phyloP scores from a whole-genome alignment of 2,888 invertebrate species.

The Pediacus dermestoides region DNA sequence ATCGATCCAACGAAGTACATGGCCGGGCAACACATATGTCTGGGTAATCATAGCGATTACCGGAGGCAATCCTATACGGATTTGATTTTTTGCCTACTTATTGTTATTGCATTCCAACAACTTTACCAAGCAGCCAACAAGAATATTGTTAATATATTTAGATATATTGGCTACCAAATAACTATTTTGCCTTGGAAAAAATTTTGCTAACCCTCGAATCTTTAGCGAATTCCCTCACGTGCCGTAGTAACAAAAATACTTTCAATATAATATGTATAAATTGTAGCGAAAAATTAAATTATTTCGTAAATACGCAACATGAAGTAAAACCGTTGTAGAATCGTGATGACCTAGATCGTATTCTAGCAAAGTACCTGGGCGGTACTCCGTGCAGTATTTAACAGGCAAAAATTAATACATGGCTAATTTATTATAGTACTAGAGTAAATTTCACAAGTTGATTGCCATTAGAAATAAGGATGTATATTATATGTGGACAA shows the following conservation, averaged over 20 bases:
- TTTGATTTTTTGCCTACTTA: conserved; percentile 16
- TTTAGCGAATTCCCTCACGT: background rate
- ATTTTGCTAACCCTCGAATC: background rate
- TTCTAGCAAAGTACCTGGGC: conserved; percentile 25
- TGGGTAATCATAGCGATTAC: conserved; percentile 37
- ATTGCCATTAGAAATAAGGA: conserved; percentile 29
- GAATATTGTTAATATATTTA: conserved; percentile 13
- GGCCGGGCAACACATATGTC: conserved; percentile 33
- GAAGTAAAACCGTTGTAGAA: conserved; percentile 15
- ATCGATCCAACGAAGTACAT: conserved; percentile 1
- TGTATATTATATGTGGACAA: conserved; percentile 33
- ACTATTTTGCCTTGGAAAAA: too few relatives aligned
- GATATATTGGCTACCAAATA: too few relatives aligned
- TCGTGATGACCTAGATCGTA: conserved; percentile 27
- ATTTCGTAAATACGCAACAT: conserved; percentile 8
- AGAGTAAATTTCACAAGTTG: conserved; percentile 24
- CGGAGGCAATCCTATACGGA: conserved; percentile 26
- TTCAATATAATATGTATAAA: background rate
- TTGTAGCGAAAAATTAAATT: background rate
- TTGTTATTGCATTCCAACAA: conserved; percentile 16
- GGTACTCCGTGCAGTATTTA: conserved; percentile 23
- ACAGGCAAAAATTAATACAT: conserved; percentile 25
- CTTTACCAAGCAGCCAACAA: conserved; percentile 14
- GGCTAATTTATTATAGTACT: conserved; percentile 25
- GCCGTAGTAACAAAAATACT: background rate